Evolutionary conservation across 1,140 invertebrate species (phyloP).

Genomic region (Drosophila azteca): DNA sequence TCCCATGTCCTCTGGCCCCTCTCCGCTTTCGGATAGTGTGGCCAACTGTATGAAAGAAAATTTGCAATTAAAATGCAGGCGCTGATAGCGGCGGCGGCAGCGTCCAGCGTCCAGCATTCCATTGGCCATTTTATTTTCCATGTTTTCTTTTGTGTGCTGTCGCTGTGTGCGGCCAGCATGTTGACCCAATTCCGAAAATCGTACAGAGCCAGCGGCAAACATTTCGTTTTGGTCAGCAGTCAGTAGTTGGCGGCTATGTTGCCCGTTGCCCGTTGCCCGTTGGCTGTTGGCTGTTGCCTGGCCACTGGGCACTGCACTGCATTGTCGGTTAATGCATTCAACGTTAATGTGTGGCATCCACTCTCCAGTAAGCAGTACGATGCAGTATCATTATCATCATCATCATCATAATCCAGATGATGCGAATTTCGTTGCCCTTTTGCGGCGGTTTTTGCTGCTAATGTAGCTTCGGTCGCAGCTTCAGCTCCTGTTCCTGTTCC

Average conservation of each 20-base stretch:
- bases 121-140: constrained; percentile 12
- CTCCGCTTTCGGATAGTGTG: neutral
- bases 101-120: constrained; percentile 8
- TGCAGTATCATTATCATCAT: neutral
- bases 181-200: constrained; percentile 64
- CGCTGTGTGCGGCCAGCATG: constrained; percentile 46
- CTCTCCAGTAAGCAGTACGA: neutral
- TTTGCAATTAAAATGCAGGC: constrained; percentile 80
- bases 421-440: constrained; percentile 54
- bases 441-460: constrained; percentile 40
- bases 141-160: constrained; percentile 5
- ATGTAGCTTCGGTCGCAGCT: constrained; percentile 37
- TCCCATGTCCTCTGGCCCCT: neutral
- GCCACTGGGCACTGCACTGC: constrained; percentile 14
- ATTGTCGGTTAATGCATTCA: constrained; percentile 52
- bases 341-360: constrained; percentile 63
- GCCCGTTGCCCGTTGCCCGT: no score
- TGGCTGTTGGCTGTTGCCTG: neutral
- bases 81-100: constrained; percentile 29
- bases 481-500: neutral
- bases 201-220: constrained; percentile 42
- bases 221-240: constrained; percentile 44
- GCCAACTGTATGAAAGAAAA: constrained; percentile 39
- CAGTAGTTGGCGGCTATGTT: neutral
- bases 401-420: constrained; percentile 32